Evolutionary conservation across 2,113 vertebrate genomes (phyloP).

Genomic region (Prunella fulvescens): DNA sequence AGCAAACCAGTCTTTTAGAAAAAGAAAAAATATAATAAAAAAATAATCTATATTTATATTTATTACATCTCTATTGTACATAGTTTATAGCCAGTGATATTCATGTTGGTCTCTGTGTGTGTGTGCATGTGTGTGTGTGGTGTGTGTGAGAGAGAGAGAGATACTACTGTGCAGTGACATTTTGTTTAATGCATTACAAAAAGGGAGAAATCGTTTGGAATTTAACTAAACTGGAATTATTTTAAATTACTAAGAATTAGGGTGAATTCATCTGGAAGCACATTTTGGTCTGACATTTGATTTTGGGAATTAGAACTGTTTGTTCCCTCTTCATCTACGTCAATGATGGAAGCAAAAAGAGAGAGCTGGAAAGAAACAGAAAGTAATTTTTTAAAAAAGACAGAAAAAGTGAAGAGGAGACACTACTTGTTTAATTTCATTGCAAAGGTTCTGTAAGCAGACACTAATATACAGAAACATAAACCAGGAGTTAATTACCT

Average conservation of each 20-base stretch:
- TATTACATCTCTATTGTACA: not conserved
- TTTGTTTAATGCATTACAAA: not conserved
- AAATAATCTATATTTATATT: slow-evolving; percentile 22
- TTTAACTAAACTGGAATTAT: not conserved
- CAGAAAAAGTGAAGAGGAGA: not conserved
- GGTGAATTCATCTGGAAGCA: not conserved
- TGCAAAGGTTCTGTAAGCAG: not conserved
- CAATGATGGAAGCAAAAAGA: not conserved
- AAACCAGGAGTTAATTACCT: not conserved
- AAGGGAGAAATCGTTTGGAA: not conserved
- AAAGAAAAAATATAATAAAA: not conserved
- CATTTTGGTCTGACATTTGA: slow-evolving; percentile 26
- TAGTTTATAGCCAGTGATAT: not conserved
- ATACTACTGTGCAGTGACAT: not conserved
- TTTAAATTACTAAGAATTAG: not conserved
- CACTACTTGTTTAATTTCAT: not conserved
- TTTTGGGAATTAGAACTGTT: not conserved
- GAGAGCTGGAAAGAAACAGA: not conserved
- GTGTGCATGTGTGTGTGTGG: not conserved
- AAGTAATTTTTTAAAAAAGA: not conserved
- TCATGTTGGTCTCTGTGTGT: not conserved
- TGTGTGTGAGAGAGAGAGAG: not conserved
- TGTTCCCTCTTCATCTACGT: not conserved
- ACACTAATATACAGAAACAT: not conserved
- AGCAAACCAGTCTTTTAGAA: not conserved